Base-by-base conservation (phyloP, 2,797 vertebrate species). In the Remorina albescens region DNA sequence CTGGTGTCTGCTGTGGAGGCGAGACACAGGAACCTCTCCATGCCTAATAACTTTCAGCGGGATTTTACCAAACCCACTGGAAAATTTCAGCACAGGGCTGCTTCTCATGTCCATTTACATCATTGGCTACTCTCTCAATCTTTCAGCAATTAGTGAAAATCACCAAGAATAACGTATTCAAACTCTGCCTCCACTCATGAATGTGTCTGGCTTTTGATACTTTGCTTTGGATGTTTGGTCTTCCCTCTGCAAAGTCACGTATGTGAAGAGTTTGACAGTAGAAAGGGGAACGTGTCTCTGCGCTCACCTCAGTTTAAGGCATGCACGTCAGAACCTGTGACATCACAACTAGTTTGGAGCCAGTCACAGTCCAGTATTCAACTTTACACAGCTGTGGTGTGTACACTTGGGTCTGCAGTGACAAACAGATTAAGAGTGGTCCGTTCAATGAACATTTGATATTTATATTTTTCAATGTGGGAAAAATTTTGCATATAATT, bases 1-100 rank as follows among this genome's bases (percentile, higher is more conserved):
- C 59, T 61, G 44, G 60, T 47, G 41, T 62, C 54, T 15, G 15
- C 39, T 78, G 32, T 1, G 47, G 50, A 50, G 67, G 30, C 51
- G 49, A 36, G 23, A 47, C 25, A 56, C 26, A 58, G 32, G 53
- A 44, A 65, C 7, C 11, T 49, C 16, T 61, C 37, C 44, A 37
- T n/a, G 3, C 49, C 37, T 21, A 53, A 54, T 44, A 19, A 54
- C 50, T 68, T 55, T 54, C 4, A 53, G 16, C 58, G 34, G 9
- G 37, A 65, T 58, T 54, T 10, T n/a, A 53, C 12, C 58, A 39
- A 62, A 16, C 41, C 21, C 11, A 42, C 5, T n/a, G 15, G 39
- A 67, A 23, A 47, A 44, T 28, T 1, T 10, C 39, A 57, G 16
- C 7, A 67, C 55, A 15, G 18, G 34, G 59, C 26, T 23, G 21